These are phyloP conservation scores for Molossus alvarezi DNA, from an alignment of 2,797 vertebrate genomes.

Conservation along the genomic window DNA sequence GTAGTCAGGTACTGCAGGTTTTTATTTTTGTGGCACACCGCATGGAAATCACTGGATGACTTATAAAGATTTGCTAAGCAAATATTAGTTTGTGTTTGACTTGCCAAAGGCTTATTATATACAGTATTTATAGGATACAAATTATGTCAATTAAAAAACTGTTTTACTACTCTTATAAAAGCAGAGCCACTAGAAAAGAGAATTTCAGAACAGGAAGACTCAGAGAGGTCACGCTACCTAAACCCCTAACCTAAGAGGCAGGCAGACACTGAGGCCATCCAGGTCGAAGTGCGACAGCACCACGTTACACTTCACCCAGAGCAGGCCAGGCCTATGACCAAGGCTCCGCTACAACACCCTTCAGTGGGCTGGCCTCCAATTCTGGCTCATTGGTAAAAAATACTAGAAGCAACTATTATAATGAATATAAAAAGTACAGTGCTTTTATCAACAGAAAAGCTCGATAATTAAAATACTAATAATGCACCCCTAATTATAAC, in stretches of 20 bases:
- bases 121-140: background rate
- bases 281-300: background rate
- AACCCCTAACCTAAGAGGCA: too few species aligned
- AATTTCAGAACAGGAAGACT: background rate
- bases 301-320: too few species aligned
- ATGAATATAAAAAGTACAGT: background rate
- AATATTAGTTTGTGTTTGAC: background rate
- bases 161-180: background rate
- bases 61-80: background rate
- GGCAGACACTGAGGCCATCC: background rate
- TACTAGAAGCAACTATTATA: background rate
- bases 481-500: background rate
- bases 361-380: background rate
- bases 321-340: background rate
- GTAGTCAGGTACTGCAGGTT: background rate
- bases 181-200: background rate
- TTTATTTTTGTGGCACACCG: background rate
- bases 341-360: too few species aligned
- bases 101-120: background rate
- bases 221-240: background rate
- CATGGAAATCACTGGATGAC: background rate
- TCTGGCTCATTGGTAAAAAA: background rate
- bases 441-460: constrained; percentile 46
- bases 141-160: background rate
- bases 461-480: background rate